Conservation (phyloP, 2,888 invertebrate genomes). For the Pseudococcus viburni region DNA sequence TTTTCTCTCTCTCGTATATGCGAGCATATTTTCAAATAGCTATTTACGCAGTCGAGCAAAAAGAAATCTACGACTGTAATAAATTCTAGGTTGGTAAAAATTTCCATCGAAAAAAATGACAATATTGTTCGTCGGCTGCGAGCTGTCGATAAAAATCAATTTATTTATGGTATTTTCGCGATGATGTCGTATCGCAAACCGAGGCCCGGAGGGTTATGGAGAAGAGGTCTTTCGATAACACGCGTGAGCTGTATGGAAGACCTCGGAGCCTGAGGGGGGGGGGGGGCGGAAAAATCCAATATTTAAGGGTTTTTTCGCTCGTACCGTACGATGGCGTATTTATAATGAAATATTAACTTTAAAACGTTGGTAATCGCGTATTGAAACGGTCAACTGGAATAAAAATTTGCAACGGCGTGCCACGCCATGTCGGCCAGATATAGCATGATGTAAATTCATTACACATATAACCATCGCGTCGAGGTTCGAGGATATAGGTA, state of each 20-base stretch:
- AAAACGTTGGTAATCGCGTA: not conserved
- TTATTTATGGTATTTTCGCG: conserved; percentile 36
- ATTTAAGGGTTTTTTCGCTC: not conserved
- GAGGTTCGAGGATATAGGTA: not conserved
- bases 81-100: conserved; percentile 9
- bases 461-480: not conserved
- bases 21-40: conserved; percentile 27
- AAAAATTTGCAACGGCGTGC: not conserved
- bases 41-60: conserved; percentile 27
- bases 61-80: conserved; percentile 19
- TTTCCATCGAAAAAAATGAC: conserved; percentile 19
- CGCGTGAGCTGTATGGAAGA: not conserved
- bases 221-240: not conserved
- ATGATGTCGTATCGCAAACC: not conserved
- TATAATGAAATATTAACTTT: conserved; percentile 36
- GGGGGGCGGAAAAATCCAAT: not conserved
- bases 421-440: not conserved
- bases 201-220: not conserved
- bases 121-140: conserved; percentile 44
- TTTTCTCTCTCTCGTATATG: not conserved
- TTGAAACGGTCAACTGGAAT: conserved; percentile 18
- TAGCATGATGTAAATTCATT: conserved; percentile 55
- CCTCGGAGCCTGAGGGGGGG: not conserved
- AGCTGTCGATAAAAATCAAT: conserved; percentile 47
- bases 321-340: not conserved